These are phyloP conservation scores for Styela clava DNA, from an alignment of 23 tunicate species.

Conservation along the genomic window DNA sequence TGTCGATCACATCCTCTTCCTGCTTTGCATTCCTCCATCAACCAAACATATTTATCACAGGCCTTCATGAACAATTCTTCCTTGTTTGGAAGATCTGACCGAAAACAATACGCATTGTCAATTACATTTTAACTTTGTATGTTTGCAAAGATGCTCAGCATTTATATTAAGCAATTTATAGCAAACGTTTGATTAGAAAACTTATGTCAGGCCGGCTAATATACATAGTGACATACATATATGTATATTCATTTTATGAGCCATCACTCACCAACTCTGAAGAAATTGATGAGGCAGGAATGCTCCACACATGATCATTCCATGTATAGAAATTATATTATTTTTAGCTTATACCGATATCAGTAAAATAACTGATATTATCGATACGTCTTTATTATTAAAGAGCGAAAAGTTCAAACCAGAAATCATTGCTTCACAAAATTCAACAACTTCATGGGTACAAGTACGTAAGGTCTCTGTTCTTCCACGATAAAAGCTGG, in stretches of 20 bases:
- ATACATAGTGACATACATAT: background rate
- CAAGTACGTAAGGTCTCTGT: slow-evolving; percentile 86
- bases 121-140: no score
- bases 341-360: no score
- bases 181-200: no score
- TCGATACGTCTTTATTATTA: no score
- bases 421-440: slow-evolving; percentile 60
- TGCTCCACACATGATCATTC: no score
- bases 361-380: no score
- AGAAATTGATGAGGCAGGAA: no score
- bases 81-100: slow-evolving; percentile 8
- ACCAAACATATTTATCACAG: slow-evolving; percentile 35
- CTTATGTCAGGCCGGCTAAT: background rate
- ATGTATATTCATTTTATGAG: background rate
- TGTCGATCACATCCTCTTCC: slow-evolving; percentile 80
- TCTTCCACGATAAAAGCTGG: slow-evolving; percentile 76
- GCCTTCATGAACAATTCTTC: slow-evolving; percentile 33
- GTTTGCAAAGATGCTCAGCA: no score
- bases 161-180: no score
- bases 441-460: slow-evolving; percentile 57
- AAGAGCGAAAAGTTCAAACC: background rate
- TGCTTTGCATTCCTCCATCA: slow-evolving; percentile 48
- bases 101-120: no score
- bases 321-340: no score
- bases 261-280: no score